Evolutionary conservation across 2,888 invertebrate genomes (phyloP), one percentile per base, ranked within the genome.

Genomic region (Mayetiola destructor): DNA sequence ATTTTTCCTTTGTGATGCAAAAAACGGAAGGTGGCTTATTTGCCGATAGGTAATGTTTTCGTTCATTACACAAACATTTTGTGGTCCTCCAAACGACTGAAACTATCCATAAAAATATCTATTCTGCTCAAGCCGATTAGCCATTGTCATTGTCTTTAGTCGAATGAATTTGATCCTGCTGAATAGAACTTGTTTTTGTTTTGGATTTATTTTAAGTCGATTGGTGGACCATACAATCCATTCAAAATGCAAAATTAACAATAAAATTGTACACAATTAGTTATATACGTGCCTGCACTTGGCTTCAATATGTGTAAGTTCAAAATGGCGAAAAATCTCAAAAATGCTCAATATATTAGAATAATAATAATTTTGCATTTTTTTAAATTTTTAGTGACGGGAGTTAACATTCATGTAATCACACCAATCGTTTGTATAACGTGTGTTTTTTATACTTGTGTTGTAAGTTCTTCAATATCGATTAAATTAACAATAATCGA

Each of bases 371-470:
- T 32, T 18, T 32, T 18, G 14, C 20, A n/a, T 32, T 30, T 32
- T 20, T 16, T 16, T 32, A 9, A 18, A 23, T 37, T 55, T 73
- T 82, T 82, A 79, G 87, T 88, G 30, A 88, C 87, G 60, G 90
- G 89, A 55, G 79, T 90, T 10, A 82, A 85, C 64, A 79, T 89
- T 37, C 87, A 89, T 69, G 73, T 85, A 36, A 82, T 89, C 18
- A 88, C 90, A 1, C 84, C 89, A 2, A 79, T 87, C 39, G 86
- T 90, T 2, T 89, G 89, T 69, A 71, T 85, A 36, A 68, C 70
- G 79, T 63, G 86, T 73, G 92, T 90, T 62, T 90, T 93, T 73
- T 94, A 94, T 72, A 94, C 93, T 1, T 87, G 90, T 59, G 89
- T 62, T 88, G 90, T 75, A 84, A 88, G 66, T 84, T 55, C 6